Evolutionary conservation across 2,888 invertebrate species (phyloP).

Genomic region (Synergus itoensis): DNA sequence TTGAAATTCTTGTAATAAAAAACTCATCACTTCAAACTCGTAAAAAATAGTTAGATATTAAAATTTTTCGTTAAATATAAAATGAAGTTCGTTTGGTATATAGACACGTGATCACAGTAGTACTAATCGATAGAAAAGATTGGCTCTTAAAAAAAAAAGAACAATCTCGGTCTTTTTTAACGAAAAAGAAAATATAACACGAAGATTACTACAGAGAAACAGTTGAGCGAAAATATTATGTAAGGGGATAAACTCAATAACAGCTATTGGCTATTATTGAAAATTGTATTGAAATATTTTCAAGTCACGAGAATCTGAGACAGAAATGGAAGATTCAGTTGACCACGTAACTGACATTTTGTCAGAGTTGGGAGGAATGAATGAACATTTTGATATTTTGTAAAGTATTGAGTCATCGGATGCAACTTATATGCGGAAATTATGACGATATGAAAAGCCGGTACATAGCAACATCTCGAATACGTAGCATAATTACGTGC

Average conservation of each 20-base stretch:
- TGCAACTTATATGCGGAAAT: not conserved
- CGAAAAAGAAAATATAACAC: not conserved
- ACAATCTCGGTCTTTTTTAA: not conserved
- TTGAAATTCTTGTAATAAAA: not conserved
- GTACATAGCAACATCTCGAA: not conserved
- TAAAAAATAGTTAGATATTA: not conserved
- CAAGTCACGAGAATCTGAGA: not conserved
- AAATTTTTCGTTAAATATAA: not conserved
- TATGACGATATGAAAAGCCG: not conserved
- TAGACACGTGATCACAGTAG: not conserved
- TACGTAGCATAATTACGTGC: constrained; percentile 2
- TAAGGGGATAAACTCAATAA: not conserved
- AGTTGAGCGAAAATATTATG: not conserved
- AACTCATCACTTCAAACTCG: not conserved
- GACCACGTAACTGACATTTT: constrained; percentile 8
- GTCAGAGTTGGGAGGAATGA: not conserved
- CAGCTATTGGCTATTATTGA: not conserved
- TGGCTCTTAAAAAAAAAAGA: not conserved
- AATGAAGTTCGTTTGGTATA: not conserved
- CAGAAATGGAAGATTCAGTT: constrained; percentile 19
- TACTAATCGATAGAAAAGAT: not conserved
- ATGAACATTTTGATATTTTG: not conserved
- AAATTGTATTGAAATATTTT: not conserved
- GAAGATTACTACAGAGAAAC: not conserved
- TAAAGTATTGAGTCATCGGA: not conserved